Evolutionary conservation across 1,140 invertebrate genomes (phyloP), one percentile per base, ranked within the genome.

Genomic region (Bombus waltoni): DNA sequence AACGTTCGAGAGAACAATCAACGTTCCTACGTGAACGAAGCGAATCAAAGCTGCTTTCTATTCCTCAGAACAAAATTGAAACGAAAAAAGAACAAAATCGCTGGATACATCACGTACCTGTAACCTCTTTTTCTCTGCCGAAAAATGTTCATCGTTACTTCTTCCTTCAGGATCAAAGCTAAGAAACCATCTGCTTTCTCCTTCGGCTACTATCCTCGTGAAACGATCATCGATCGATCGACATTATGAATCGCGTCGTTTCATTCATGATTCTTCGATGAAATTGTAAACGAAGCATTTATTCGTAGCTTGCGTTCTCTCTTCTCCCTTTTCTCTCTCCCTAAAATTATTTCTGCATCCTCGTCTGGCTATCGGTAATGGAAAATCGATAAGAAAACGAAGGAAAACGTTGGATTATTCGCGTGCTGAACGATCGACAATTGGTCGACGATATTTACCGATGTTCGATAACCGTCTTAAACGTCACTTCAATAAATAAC

Each of bases 171-270:
- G 1, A 59, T n/a, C 25, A 35, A 47, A 70, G 25, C 62, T 44
- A 25, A 32, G 5, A 25, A n/a, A 40, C 22, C 35, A 22, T 68
- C 38, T 32, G 18, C 6, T 32, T 44, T 65, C 35, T 38, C 57
- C 38, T 62, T 25, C 15, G 2, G 25, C 25, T 25, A 53, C 9
- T 22, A 35, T 44, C n/a, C 70, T 57, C 44, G 22, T 65, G 70
- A 74, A 47, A 42, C 47, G 53, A 44, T 65, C 71, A 53, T 74
- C 57, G 40, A 75, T 38, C 81, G 57, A 76, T 83, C 81, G 81
- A 53, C 38, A 28, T 8, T 2, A 15, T 32, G 32, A 35, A 57
- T 57, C 78, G 53, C n/a, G 15, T 65, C 40, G 28, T 10, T 76
- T 44, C 40, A 47, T 44, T 74, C 42, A 53, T 25, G n/a, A 53